Evolutionary conservation across 2,797 vertebrate species (phyloP).

Genomic region (Gymnothorax javanicus): DNA sequence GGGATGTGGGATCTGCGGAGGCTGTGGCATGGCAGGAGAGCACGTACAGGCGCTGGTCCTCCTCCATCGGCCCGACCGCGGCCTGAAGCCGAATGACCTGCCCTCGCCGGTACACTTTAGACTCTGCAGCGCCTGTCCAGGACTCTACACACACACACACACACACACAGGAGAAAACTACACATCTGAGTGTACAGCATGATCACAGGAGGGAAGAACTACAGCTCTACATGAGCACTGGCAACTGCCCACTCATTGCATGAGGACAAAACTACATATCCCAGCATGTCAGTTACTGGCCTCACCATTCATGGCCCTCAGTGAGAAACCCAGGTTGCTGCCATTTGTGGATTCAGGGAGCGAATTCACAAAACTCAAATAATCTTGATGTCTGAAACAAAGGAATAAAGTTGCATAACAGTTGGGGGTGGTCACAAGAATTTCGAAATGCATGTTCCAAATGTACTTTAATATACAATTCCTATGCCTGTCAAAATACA

Average conservation of each 20-base stretch:
- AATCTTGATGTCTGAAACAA: not conserved
- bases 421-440: not conserved
- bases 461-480: too few relatives aligned
- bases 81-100: slow-evolving; percentile 59
- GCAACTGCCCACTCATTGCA: too few relatives aligned
- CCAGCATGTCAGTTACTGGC: slow-evolving; percentile 11
- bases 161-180: not conserved
- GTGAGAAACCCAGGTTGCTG: slow-evolving; percentile 27
- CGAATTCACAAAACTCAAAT: not conserved
- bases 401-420: too few relatives aligned
- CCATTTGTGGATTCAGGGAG: not conserved
- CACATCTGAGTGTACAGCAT: too few relatives aligned
- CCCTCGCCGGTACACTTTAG: slow-evolving; percentile 58
- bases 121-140: slow-evolving; percentile 52
- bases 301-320: slow-evolving; percentile 62
- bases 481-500: too few relatives aligned
- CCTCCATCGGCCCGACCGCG: slow-evolving; percentile 31
- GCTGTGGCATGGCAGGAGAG: slow-evolving; percentile 63
- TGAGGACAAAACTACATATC: too few relatives aligned
- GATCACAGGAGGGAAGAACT: too few relatives aligned
- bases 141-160: slow-evolving; percentile 50
- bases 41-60: slow-evolving; percentile 59
- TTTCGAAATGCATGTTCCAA: too few relatives aligned
- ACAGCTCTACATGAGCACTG: too few relatives aligned
- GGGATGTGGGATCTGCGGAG: slow-evolving; percentile 49